Conservation (phyloP, 2,888 invertebrate genomes). For the Himalopsyche tibetana region DNA sequence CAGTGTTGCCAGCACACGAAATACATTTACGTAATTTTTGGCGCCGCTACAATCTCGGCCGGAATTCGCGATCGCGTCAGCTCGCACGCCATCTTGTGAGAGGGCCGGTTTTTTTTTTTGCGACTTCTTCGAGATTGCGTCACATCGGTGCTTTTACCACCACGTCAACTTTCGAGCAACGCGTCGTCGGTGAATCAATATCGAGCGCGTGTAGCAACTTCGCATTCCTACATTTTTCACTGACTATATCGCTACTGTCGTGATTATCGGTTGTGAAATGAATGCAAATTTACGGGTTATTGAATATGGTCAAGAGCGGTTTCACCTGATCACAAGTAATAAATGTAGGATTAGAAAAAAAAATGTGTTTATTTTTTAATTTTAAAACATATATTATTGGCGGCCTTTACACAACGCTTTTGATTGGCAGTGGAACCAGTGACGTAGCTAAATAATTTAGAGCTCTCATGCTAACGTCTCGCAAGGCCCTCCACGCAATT, state of each 20-base stretch:
- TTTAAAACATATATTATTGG: too few species aligned
- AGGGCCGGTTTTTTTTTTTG: not conserved
- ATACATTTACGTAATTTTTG: not conserved
- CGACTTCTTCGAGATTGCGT: not conserved
- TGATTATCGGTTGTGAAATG: not conserved
- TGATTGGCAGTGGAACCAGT: too few species aligned
- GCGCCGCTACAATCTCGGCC: not conserved
- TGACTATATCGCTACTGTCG: not conserved
- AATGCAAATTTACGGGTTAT: not conserved
- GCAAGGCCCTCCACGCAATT: too few species aligned
- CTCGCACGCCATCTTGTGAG: not conserved
- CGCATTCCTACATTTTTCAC: not conserved
- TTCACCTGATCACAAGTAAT: too few species aligned
- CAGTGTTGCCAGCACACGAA: too few species aligned
- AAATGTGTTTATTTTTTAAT: too few species aligned
- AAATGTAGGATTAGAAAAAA: too few species aligned
- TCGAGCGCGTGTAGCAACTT: not conserved
- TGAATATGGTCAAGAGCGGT: too few species aligned
- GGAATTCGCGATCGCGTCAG: conserved; percentile 4
- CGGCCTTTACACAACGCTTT: too few species aligned
- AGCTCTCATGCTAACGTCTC: too few species aligned
- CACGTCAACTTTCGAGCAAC: not conserved
- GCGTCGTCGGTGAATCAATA: not conserved
- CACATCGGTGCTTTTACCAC: not conserved
- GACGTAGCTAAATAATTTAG: too few species aligned